Evolutionary conservation across 2,797 vertebrate genomes (phyloP), one percentile per base, ranked within the genome.

Genomic region (Lepilemur ruficaudatus): DNA sequence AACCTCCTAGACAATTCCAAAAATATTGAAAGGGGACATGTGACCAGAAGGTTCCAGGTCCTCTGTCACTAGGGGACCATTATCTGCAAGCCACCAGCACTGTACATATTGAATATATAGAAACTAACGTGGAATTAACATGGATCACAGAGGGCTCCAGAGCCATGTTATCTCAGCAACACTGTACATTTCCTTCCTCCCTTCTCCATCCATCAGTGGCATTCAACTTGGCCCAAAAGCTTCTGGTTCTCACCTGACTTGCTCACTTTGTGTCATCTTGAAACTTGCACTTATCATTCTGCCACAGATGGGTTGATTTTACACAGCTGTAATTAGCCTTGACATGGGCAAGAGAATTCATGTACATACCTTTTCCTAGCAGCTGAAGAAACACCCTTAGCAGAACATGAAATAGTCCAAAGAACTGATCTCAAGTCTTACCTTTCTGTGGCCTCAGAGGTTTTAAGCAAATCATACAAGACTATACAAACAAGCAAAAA

Each of bases 391-490:
- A 93, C 7, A 57, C 55, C 76, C 63, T 88, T 25, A 67, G 9
- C 20, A 84, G 50, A 75, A 83, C n/a, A 81, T 82, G 41, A 94
- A 80, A 84, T 6, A 94, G 41, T 46, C 30, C 13, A 25, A 73
- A 92, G 35, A 73, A 91, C 4, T 25, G 30, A 90, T 84, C 89
- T 97, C 25, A 94, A 83, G 4, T 93, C 67, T 72, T 79, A 43
- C 30, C 5, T 95, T 78, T 32, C 38, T 0, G 2, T 30, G 30
- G 30, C n/a, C 32, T 57, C 14, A n/a, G n/a, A 35, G 20, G 32
- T 63, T 86, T 82, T 89, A 89, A 76, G 25, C 38, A 93, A 55
- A 70, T 17, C 20, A 57, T 13, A n/a, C 1, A 70, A 80, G 28
- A 76, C 32, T 41, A 28, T 52, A 55, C 5, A 41, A 55, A 95